Evolutionary conservation across 2,888 invertebrate species (phyloP), one percentile per base, ranked within the genome.

Genomic region (Melanotus villosus): DNA sequence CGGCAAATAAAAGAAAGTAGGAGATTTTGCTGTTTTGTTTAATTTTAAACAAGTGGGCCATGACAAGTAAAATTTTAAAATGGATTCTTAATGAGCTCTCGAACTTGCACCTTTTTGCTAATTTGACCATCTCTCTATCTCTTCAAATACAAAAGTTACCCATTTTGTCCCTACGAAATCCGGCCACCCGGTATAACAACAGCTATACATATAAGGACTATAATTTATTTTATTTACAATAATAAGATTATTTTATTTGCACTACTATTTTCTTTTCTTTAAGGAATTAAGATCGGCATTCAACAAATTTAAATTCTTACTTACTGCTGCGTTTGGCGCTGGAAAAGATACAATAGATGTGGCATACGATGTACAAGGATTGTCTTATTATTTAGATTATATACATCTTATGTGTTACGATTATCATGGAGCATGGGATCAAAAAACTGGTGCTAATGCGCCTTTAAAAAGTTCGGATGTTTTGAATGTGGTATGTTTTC

Each of bases 401-500:
- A 88, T 95, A 34, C 94, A 95, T 76, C 89, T 95, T 81, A 96
- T 95, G 95, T 92, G 93, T 70, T 96, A 96, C 82, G 96, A 96
- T 83, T 96, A 95, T 82, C 94, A 95, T 75, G 95, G 95, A 0
- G 89, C 92, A 4, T 95, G 95, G 95, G 93, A 95, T 76, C 86
- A 86, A 0, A 86, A 86, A 65, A 90, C 93, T 0, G 92, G 93
- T 0, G 90, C 93, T 7, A 95, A 96, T 80, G 92, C 95, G 0
- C 96, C 96, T 0, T 80, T 96, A 6, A 86, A 84, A 21, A 88
- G 90, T 0, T 80, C 85, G 0, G 91, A 91, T 77, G 85, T 86
- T 0, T 84, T 92, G 2, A 93, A 89, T 83, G 90, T 95, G 84
- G 94, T 94, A 84, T 9, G 41, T 70, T 30, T 45, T 43, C 77